phyloP scores from a whole-genome alignment of 2,888 invertebrate species.

The Ophion slaviceki region DNA sequence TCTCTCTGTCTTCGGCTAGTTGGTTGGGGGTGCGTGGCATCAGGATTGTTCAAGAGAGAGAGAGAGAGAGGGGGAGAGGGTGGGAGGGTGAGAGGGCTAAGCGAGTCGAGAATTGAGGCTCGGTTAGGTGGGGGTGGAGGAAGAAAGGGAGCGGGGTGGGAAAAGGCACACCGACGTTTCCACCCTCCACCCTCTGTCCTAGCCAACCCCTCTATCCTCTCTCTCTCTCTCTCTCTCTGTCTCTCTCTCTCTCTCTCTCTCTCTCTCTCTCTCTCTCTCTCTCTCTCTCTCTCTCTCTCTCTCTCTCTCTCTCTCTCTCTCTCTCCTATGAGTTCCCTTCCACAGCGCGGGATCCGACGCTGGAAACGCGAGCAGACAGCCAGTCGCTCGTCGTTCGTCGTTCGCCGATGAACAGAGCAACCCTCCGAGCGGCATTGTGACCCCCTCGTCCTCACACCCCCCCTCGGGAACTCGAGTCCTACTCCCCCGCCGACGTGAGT shows the following conservation, averaged over 20 bases:
- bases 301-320: slow-evolving; percentile 64
- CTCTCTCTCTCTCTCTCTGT: no score
- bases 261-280: slow-evolving; percentile 65
- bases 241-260: slow-evolving; percentile 64
- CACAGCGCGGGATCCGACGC: slow-evolving; percentile 75
- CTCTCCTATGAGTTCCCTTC: slow-evolving; percentile 62
- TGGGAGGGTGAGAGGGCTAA: slow-evolving; percentile 30
- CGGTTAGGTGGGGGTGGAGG: slow-evolving; percentile 40
- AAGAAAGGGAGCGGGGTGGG: slow-evolving; percentile 18
- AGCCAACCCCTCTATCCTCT: slow-evolving; percentile 61
- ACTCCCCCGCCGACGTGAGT: slow-evolving; percentile 16
- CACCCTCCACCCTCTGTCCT: slow-evolving; percentile 63
- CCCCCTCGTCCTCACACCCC: slow-evolving; percentile 14
- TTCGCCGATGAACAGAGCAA: slow-evolving; percentile 77
- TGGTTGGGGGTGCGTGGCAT: background rate
- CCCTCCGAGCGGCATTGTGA: slow-evolving; percentile 38
- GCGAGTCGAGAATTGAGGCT: slow-evolving; percentile 66
- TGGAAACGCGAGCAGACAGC: slow-evolving; percentile 78
- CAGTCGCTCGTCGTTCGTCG: slow-evolving; percentile 82
- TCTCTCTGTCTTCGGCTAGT: background rate
- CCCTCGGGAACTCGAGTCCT: slow-evolving; percentile 11
- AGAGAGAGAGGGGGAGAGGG: slow-evolving; percentile 5
- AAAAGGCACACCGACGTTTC: slow-evolving; percentile 55
- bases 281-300: slow-evolving; percentile 64
- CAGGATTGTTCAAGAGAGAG: slow-evolving; percentile 15